Conservation (phyloP, 2,888 invertebrate species). For the Torymus aiolomorphi region DNA sequence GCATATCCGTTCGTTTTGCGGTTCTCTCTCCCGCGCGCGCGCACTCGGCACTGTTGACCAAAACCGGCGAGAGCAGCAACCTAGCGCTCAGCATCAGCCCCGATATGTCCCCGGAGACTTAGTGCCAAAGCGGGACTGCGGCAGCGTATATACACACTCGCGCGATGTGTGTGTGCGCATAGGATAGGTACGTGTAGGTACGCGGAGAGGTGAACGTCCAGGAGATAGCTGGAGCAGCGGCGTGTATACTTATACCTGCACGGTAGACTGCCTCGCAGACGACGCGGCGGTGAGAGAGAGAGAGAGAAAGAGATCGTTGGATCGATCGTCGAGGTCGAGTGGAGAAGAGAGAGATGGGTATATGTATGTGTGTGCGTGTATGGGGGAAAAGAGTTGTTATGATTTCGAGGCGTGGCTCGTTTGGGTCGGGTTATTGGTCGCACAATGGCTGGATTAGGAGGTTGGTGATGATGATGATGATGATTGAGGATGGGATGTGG, state of each 20-base stretch:
- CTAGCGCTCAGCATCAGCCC: conserved; percentile 50
- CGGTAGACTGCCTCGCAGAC: conserved; percentile 13
- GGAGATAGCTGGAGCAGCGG: not conserved
- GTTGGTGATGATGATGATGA: too few relatives aligned
- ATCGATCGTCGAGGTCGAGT: conserved; percentile 35
- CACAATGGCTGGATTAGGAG: too few relatives aligned
- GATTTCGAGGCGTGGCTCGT: conserved; percentile 18
- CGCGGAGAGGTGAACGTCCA: not conserved
- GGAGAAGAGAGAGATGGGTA: not conserved
- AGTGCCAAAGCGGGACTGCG: not conserved
- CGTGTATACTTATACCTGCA: conserved; percentile 22
- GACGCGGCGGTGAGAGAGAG: not conserved
- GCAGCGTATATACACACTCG: too few relatives aligned
- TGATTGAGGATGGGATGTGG: too few relatives aligned
- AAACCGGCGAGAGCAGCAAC: conserved; percentile 64
- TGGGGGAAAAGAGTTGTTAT: not conserved
- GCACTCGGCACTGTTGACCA: conserved; percentile 66
- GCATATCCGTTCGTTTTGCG: conserved; percentile 64
- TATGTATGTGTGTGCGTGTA: too few relatives aligned
- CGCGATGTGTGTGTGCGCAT: not conserved
- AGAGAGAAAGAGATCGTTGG: not conserved
- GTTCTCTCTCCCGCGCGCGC: conserved; percentile 34
- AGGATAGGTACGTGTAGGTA: not conserved
- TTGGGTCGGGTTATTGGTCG: too few relatives aligned
- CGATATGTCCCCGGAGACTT: conserved; percentile 34